Conservation (phyloP, 1,140 invertebrate species). For the Drosophila neocordata region DNA sequence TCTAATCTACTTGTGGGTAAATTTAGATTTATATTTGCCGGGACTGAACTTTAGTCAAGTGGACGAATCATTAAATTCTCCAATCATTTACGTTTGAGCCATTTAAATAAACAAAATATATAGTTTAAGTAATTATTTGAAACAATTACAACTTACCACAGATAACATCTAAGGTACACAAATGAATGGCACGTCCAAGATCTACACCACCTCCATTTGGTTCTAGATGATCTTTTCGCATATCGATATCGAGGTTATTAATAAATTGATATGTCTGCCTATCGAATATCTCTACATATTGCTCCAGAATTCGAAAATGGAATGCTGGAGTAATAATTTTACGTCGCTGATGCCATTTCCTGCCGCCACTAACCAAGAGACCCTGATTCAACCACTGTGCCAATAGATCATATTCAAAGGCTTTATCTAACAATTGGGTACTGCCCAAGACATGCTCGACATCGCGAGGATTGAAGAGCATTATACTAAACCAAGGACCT, state of each 20-base stretch:
- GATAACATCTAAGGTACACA: constrained; percentile 89
- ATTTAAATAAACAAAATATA: not conserved
- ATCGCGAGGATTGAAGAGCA: constrained; percentile 60
- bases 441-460: constrained; percentile 58
- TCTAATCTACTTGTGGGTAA: constrained; percentile 44
- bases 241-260: constrained; percentile 80
- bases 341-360: constrained; percentile 89
- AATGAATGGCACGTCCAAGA: constrained; percentile 86
- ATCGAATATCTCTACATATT: constrained; percentile 89
- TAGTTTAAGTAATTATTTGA: not conserved
- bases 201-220: constrained; percentile 81
- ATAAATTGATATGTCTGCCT: constrained; percentile 86
- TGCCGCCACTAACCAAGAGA: constrained; percentile 86
- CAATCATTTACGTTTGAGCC: not conserved
- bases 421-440: constrained; percentile 62
- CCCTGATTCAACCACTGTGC: constrained; percentile 89
- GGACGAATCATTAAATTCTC: not conserved
- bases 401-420: constrained; percentile 86
- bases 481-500: constrained; percentile 57
- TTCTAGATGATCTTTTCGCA: not conserved
- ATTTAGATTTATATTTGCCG: constrained; percentile 12
- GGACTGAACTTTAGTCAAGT: constrained; percentile 18
- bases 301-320: constrained; percentile 92
- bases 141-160: constrained; percentile 87
- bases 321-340: constrained; percentile 94